Conservation (phyloP, 2,113 vertebrate species). For the Odontesthes bonariensis region DNA sequence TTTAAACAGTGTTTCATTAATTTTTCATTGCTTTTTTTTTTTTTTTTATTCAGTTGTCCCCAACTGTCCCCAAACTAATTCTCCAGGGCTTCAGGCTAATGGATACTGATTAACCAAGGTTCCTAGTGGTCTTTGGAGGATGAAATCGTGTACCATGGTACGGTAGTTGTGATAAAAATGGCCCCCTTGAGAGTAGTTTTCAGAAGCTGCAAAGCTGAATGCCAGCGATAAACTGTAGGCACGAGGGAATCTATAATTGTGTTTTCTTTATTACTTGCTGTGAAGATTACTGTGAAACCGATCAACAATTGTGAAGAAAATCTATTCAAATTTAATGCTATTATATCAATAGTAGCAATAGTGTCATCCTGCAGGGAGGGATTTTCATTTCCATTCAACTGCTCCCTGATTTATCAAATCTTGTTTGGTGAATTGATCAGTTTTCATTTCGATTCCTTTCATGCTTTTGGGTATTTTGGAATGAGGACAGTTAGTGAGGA, state of each 20-base stretch:
- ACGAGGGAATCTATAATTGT: neutral
- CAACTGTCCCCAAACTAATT: neutral
- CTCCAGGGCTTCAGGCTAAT: neutral
- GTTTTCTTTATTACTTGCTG: neutral
- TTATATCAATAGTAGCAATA: neutral
- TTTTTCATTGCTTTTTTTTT: neutral
- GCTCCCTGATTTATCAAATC: neutral
- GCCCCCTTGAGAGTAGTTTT: neutral
- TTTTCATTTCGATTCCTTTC: slow-evolving; percentile 9
- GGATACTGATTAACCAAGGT: neutral
- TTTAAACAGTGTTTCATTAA: neutral
- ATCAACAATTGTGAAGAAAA: neutral
- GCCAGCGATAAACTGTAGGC: slow-evolving; percentile 1
- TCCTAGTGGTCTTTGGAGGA: neutral
- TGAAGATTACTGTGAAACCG: neutral
- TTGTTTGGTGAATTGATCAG: neutral
- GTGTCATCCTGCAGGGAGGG: neutral
- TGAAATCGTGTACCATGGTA: neutral
- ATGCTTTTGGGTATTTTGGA: slow-evolving; percentile 7
- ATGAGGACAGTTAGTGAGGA: neutral
- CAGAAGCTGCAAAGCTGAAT: neutral
- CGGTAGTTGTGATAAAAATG: neutral
- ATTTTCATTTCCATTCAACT: neutral
- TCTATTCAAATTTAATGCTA: neutral
- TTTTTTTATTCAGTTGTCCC: slow-evolving; percentile 7